These are phyloP conservation scores for Lutraria rhynchaena DNA, from an alignment of 1,140 invertebrate species.

Conservation along the genomic window DNA sequence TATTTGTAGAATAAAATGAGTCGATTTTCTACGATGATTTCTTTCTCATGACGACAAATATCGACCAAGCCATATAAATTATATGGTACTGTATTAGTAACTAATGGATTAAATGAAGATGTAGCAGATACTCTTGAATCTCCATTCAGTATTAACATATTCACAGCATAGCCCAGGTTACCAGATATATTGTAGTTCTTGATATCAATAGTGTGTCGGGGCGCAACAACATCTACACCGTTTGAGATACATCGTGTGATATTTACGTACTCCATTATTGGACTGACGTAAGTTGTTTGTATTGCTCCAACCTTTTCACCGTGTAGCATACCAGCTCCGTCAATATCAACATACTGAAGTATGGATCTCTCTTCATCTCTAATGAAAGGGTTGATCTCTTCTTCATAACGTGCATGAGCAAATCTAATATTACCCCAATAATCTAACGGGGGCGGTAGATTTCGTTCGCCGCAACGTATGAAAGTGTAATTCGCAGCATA, in stretches of 20 bases:
- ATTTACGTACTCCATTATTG: constrained; percentile 91
- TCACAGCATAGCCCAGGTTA: constrained; percentile 94
- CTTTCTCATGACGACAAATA: constrained; percentile 97
- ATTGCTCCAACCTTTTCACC: constrained; percentile 95
- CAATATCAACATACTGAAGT: constrained; percentile 92
- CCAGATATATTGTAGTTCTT: constrained; percentile 87
- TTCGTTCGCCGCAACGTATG: constrained; percentile 93
- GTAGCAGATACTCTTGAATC: constrained; percentile 94
- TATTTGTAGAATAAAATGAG: constrained; percentile 98
- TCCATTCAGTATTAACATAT: constrained; percentile 93
- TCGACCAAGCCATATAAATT: constrained; percentile 97
- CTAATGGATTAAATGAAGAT: constrained; percentile 86
- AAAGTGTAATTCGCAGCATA: constrained; percentile 94
- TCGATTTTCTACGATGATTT: constrained; percentile 93
- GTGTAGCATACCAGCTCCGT: constrained; percentile 96
- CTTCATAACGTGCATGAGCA: constrained; percentile 94
- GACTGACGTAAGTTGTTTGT: constrained; percentile 92
- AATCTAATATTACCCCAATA: constrained; percentile 99
- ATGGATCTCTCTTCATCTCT: constrained; percentile 75
- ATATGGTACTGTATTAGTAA: constrained; percentile 92
- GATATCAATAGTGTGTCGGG: constrained; percentile 85
- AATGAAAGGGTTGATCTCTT: constrained; percentile 81
- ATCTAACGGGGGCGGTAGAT: constrained; percentile 87
- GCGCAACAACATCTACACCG: constrained; percentile 95
- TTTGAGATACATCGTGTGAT: constrained; percentile 93